These are phyloP conservation scores for Drosophila yooni DNA, from an alignment of 2,888 invertebrate species.

Conservation along the genomic window DNA sequence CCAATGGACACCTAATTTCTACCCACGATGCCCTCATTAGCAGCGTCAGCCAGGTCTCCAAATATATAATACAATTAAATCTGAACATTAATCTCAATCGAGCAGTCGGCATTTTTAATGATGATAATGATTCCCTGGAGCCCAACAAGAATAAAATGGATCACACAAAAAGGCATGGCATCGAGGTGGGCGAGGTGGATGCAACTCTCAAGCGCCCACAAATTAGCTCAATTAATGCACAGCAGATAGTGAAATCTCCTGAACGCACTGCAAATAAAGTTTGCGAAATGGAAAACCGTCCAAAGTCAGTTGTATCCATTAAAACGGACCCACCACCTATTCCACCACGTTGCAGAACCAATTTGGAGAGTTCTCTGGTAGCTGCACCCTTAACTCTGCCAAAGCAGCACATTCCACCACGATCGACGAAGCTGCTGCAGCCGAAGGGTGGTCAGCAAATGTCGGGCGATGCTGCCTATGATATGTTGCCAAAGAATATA, in stretches of 20 bases:
- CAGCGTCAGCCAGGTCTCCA: conserved; percentile 53
- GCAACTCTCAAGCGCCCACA: too few species aligned
- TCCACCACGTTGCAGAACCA: background rate
- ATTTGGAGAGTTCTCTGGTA: background rate
- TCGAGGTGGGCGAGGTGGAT: conserved; percentile 35
- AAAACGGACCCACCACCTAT: background rate
- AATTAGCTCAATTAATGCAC: background rate
- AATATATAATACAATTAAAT: conserved; percentile 52
- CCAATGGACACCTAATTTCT: conserved; percentile 29
- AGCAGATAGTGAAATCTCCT: background rate
- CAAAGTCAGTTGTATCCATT: background rate
- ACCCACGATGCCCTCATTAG: conserved; percentile 49
- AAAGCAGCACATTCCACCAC: conserved; percentile 7
- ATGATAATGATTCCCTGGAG: background rate
- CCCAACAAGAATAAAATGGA: background rate
- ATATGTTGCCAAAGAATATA: conserved; percentile 46
- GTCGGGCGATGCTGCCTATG: conserved; percentile 32
- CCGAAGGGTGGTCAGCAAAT: conserved; percentile 53
- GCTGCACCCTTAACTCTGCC: too few species aligned
- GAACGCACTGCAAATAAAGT: too few species aligned
- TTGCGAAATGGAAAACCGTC: too few species aligned
- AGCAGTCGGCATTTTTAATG: background rate
- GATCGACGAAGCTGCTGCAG: conserved; percentile 18
- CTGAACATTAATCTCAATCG: conserved; percentile 52
- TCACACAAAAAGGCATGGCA: conserved; percentile 19